Percentiles rank a stretch among this genome's conserved stretches.
phyloP scores from a whole-genome alignment of 2,888 invertebrate genomes.

The Lepeophtheirus nordmannii region DNA sequence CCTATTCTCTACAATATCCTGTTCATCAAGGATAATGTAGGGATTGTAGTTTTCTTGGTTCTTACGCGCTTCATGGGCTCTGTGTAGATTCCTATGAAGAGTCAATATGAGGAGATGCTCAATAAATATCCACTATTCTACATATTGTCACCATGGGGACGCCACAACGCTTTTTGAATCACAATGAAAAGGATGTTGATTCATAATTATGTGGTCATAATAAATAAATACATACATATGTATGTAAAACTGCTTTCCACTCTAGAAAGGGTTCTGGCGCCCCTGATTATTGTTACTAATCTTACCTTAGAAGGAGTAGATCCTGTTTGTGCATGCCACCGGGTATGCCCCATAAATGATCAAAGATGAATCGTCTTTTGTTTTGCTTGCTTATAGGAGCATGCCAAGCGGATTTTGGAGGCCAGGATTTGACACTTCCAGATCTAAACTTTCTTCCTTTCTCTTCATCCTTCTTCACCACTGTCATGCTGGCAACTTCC shows the following conservation, averaged over 20 bases:
- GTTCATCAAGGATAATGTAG: conserved; percentile 9
- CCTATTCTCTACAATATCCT: conserved; percentile 3
- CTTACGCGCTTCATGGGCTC: neutral
- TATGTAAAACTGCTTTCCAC: no score
- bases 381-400: neutral
- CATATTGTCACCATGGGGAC: no score
- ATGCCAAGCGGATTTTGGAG: conserved; percentile 1
- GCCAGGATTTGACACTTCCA: neutral
- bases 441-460: neutral
- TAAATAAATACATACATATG: no score
- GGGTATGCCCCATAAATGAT: conserved; percentile 22
- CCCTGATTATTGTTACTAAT: no score
- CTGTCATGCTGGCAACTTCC: neutral
- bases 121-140: neutral
- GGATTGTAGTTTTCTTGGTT: neutral
- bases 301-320: neutral
- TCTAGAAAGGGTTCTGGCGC: no score
- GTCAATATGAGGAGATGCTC: no score
- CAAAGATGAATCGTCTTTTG: conserved; percentile 14
- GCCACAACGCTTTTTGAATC: no score
- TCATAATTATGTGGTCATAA: no score
- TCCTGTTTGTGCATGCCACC: conserved; percentile 14
- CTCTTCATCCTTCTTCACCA: neutral
- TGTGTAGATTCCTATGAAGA: neutral
- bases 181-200: no score